Evolutionary conservation across 2,888 invertebrate genomes (phyloP).

Genomic region (Calameuta pallipes): DNA sequence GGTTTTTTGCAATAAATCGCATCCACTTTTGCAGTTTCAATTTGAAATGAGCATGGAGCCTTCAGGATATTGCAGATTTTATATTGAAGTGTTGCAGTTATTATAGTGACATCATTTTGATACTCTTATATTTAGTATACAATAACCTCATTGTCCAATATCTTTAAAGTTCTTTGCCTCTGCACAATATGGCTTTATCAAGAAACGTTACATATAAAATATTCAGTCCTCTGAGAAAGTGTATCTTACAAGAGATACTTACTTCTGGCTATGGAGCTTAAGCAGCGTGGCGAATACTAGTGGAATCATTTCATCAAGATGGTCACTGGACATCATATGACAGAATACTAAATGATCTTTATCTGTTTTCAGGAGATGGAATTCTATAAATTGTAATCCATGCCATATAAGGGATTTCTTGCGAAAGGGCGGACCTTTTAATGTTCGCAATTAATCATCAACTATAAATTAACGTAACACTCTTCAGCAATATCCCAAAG

Average conservation of each 20-base stretch:
- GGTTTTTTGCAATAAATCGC: neutral
- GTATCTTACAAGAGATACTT: neutral
- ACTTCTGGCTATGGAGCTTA: neutral
- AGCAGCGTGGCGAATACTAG: neutral
- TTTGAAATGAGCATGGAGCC: neutral
- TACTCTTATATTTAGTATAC: neutral
- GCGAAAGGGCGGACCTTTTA: neutral
- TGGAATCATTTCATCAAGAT: neutral
- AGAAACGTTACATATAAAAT: neutral
- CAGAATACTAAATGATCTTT: neutral
- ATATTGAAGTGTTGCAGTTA: neutral
- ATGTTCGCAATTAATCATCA: neutral
- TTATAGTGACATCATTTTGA: neutral
- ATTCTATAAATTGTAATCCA: constrained; percentile 20
- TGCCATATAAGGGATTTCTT: constrained; percentile 6
- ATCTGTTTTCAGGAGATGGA: constrained; percentile 26
- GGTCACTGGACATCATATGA: neutral
- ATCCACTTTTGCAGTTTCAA: neutral
- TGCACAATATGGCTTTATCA: neutral
- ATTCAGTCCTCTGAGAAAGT: neutral
- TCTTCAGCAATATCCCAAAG: neutral
- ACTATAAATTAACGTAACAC: neutral
- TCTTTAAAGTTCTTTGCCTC: neutral
- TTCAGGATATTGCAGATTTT: neutral
- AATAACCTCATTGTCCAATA: neutral